Base-by-base conservation (phyloP, 2,113 vertebrate species). In the Thomomys bottae region DNA sequence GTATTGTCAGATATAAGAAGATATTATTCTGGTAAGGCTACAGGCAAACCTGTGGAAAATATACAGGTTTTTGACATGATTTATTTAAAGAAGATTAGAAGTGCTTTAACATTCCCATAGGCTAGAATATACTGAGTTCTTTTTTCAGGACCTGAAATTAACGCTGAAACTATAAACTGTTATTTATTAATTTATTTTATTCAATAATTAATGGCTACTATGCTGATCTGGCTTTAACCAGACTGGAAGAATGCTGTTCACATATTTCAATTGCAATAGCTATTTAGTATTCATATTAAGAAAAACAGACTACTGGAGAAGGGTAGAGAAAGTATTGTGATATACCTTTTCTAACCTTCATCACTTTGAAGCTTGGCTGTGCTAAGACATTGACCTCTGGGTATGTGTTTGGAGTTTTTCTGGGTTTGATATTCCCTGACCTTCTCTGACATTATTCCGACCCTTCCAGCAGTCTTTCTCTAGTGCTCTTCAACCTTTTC, bases 371-470 rank as follows among this genome's bases (percentile, higher is more conserved):
- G 26, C 30, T 85, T 83, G 59, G 3, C 30, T 89, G 32, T 78
- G 84, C 54, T 63, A 24, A 82, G 66, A 80, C 82, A 90, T 26
- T 90, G 84, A 91, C 94, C n/a, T 68, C 57, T 18, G 79, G 59
- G 70, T 64, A 42, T 76, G 20, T 54, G 34, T 89, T 94, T 87
- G 36, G 75, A 94, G 70, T 49, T 36, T 36, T 91, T 54, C 73
- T 42, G 40, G 67, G 32, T 93, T 88, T 96, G 89, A 94, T 95
- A 66, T 91, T 93, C 32, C 18, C 15, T 1, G 30, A 86, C 95
- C 88, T 95, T 91, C 85, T 85, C 57, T 96, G 94, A 88, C 95
- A 95, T 92, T 96, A 78, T 94, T 85, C 57, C 91, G 89, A 95
- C 91, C 85, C 66, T 70, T 85, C 72, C 86, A 90, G 92, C 72